phyloP scores from a whole-genome alignment of 2,888 invertebrate species.

The Scelioninae gen. 2 region DNA sequence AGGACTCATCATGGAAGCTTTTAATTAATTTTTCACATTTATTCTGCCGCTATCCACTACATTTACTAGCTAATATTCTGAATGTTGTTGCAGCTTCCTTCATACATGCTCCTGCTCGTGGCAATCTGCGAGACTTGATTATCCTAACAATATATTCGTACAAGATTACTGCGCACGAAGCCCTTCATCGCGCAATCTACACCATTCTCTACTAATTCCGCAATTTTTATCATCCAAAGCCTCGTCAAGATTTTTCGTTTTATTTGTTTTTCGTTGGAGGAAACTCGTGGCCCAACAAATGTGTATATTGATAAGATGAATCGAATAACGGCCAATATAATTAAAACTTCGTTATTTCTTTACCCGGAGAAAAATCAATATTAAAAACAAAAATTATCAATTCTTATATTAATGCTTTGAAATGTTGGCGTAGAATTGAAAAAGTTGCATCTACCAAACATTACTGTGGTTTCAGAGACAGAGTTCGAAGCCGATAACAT shows the following conservation, averaged over 20 bases:
- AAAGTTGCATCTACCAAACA: too few relatives aligned
- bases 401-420: too few relatives aligned
- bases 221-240: constrained; percentile 5
- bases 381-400: too few relatives aligned
- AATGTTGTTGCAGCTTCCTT: constrained; percentile 17
- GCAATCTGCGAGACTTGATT: constrained; percentile 34
- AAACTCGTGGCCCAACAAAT: background rate
- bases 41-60: background rate
- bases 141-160: constrained; percentile 34
- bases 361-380: too few relatives aligned
- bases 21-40: constrained; percentile 35
- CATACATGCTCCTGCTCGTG: constrained; percentile 24
- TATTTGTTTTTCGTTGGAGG: background rate
- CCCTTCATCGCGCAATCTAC: constrained; percentile 27
- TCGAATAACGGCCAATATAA: too few relatives aligned
- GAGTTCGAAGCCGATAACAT: too few relatives aligned
- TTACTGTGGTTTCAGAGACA: too few relatives aligned
- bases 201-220: constrained; percentile 3
- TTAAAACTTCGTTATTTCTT: too few relatives aligned
- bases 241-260: constrained; percentile 14
- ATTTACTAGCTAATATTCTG: constrained; percentile 13
- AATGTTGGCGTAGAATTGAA: too few relatives aligned
- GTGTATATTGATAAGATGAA: too few relatives aligned
- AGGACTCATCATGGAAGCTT: background rate
- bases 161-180: constrained; percentile 26